Evolutionary conservation across 2,797 vertebrate genomes (phyloP), one percentile per base, ranked within the genome.

Genomic region (Cryptoprocta ferox): DNA sequence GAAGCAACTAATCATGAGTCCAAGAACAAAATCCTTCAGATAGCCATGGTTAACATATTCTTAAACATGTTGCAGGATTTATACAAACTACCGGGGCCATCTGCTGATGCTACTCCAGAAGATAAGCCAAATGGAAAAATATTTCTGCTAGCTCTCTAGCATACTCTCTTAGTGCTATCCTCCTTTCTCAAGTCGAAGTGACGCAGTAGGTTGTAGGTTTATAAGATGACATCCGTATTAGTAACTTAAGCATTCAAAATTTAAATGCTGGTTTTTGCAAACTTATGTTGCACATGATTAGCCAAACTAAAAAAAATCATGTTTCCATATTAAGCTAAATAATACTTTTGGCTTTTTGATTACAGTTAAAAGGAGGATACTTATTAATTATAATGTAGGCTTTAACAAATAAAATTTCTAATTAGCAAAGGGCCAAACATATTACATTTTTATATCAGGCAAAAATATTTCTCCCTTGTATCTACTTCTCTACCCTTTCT

Each of bases 201-300:
- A 95, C 26, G 45, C 4, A 35, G 45, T 18, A 56, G 19, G 39
- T 5, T 91, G 28, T 26, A 37, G 59, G 21, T 59, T 93, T 91
- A 5, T 50, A 95, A 94, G 10, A 93, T 19, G 14, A 39, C 26
- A 78, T 21, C 14, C 2, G 45, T 1, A 63, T 3, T 48, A 59
- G 56, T 59, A 59, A 24, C 3, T 59, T 59, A 59, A 53, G 50
- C 50, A 53, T 53, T 53, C 56, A 24, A 59, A 59, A 59, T 59
- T 59, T 70, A 95, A 79, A n/a, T 42, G 75, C 13, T 65, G 21
- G 68, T 79, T 75, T 87, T 35, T 53, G 3, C 32, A 48, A 93
- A 86, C 88, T 92, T 96, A 71, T 85, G 96, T 28, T 80, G 88
- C 4, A 66, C 12, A 75, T 65, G 32, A 96, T 30, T 70, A 95